Evolutionary conservation across 92 coral and sea anemone species (phyloP), one percentile per base, ranked within the genome.

Genomic region (Phenganax stokvisi): DNA sequence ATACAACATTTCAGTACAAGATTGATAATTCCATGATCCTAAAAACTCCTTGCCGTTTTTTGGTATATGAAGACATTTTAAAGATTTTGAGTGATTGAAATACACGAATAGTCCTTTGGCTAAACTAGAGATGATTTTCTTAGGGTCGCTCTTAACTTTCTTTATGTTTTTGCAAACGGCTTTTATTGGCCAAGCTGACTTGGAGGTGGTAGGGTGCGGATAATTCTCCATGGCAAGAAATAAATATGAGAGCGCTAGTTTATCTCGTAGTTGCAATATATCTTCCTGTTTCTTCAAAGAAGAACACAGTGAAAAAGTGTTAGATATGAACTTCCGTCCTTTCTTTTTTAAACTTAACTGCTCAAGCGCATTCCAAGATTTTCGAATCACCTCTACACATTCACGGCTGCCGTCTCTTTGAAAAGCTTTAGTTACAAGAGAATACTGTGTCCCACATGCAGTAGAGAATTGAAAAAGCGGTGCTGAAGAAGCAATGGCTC

Each of bases 111-210:
- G 30, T 1, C 74, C 74, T 2, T 79, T 20, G 16, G 83, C 83
- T 8, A 79, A 30, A 10, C 65, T 73, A 4, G 9, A 17, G 16
- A 79, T 27, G 73, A 79, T 47, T 16, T 79, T 64, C 51, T 63
- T 15, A 10, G 0, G 58, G 16, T 54, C 52, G 3, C 47, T 28
- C 0, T 17, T 54, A 16, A 47, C 55, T 20, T 51, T 52, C 52
- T 79, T 79, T 1, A 79, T 79, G 51, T 29, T 79, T 59, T 63
- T 63, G 27, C 83, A 79, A 63, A 79, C 83, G 17, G 73, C 61
- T 79, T 79, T 79, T n/a, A 79, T 79, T 1, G 83, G 83, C 83
- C 83, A 79, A 25, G 83, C 74, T 12, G 83, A 74, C 63, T 79
- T 79, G 25, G 83, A 62, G 25, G 4, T 13, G 8, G 83, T 64